These are phyloP conservation scores for Perca fluviatilis DNA, from an alignment of 2,113 vertebrate genomes.

Conservation along the genomic window DNA sequence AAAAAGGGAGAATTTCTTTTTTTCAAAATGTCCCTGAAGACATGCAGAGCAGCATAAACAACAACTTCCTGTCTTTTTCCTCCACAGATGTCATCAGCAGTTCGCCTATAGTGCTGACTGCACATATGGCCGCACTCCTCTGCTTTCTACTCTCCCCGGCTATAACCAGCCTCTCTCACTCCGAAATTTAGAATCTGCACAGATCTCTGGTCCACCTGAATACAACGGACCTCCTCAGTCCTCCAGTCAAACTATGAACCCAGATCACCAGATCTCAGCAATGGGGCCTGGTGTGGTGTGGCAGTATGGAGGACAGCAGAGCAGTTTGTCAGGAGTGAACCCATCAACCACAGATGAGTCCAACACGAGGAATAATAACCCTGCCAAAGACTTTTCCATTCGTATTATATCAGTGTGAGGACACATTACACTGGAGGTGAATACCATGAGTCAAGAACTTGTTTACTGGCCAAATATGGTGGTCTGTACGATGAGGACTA, in stretches of 20 bases:
- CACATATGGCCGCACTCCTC: slow-evolving; percentile 4
- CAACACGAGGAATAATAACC: slow-evolving; percentile 31
- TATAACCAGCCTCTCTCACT: slow-evolving; percentile 47
- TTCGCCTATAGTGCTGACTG: slow-evolving; percentile 9
- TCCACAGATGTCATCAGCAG: slow-evolving; percentile 68
- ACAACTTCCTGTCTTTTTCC: slow-evolving; percentile 14
- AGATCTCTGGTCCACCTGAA: slow-evolving; percentile 11
- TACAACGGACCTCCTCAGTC: slow-evolving; percentile 35
- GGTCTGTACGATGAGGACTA: slow-evolving; percentile 8
- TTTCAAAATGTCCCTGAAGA: neutral
- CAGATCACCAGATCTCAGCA: slow-evolving; percentile 7
- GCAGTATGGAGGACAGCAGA: slow-evolving; percentile 48
- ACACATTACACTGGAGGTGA: slow-evolving; percentile 18
- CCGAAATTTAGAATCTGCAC: neutral
- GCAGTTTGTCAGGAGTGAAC: slow-evolving; percentile 1
- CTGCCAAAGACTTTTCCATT: slow-evolving; percentile 66
- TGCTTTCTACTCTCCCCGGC: slow-evolving; percentile 47
- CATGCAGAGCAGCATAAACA: neutral
- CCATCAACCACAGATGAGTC: slow-evolving; percentile 11
- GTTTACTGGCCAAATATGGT: slow-evolving; percentile 23
- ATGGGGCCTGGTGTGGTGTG: slow-evolving; percentile 5
- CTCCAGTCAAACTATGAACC: slow-evolving; percentile 2
- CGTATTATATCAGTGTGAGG: slow-evolving; percentile 77
- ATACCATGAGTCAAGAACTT: slow-evolving; percentile 22
- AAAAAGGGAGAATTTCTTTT: accelerated